These are phyloP conservation scores for Drosophila repleta DNA, from an alignment of 1,140 invertebrate species.

Conservation along the genomic window DNA sequence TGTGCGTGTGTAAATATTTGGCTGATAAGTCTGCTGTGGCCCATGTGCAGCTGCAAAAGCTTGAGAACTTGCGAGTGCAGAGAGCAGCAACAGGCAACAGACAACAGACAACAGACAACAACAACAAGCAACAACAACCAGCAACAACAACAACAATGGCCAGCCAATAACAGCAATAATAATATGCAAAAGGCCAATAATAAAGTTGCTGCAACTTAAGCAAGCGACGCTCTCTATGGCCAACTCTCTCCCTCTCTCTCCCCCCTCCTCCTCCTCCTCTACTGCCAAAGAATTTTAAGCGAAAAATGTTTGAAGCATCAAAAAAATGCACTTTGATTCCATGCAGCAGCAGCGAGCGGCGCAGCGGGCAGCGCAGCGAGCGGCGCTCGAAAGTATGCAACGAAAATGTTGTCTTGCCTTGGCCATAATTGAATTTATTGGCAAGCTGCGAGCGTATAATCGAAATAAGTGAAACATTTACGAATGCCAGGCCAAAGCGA, in stretches of 20 bases:
- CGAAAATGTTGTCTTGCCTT: not conserved
- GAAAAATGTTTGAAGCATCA: slow-evolving; percentile 67
- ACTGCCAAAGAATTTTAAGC: slow-evolving; percentile 58
- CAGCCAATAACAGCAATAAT: slow-evolving; percentile 51
- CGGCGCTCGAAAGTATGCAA: slow-evolving; percentile 8
- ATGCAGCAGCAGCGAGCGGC: slow-evolving; percentile 11
- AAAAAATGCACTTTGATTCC: slow-evolving; percentile 65
- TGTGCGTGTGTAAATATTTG: not conserved
- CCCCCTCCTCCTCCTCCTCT: not conserved
- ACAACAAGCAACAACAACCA: too few relatives aligned
- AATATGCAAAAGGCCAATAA: slow-evolving; percentile 23
- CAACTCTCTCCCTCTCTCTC: not conserved
- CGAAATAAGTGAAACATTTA: not conserved
- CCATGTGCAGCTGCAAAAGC: slow-evolving; percentile 2
- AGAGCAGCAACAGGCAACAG: slow-evolving; percentile 2
- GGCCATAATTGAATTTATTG: slow-evolving; percentile 1
- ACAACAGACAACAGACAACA: slow-evolving; percentile 9
- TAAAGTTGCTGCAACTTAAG: slow-evolving; percentile 28
- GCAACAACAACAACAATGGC: slow-evolving; percentile 15
- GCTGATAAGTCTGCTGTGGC: slow-evolving; percentile 1
- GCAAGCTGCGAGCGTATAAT: not conserved
- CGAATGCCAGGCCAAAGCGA: not conserved
- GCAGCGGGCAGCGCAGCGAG: not conserved
- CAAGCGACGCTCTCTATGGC: not conserved
- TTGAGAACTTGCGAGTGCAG: not conserved